phyloP scores from a whole-genome alignment of 2,888 invertebrate genomes.

The Hymenopus coronatus region DNA sequence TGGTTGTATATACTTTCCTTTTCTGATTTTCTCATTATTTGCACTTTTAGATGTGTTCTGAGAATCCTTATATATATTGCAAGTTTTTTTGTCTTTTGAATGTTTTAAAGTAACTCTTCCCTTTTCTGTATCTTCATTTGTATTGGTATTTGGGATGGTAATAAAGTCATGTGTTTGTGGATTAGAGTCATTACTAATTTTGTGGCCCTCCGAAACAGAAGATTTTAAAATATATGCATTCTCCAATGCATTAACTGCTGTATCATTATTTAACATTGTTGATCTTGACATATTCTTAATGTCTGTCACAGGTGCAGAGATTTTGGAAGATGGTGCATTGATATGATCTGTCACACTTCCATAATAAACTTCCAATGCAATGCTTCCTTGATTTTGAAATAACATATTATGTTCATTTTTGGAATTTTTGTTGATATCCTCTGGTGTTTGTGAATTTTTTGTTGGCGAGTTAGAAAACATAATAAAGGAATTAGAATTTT shows the following conservation, averaged over 20 bases:
- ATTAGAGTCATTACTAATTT: background rate
- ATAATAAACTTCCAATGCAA: background rate
- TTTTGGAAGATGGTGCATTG: background rate
- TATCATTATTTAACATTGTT: background rate
- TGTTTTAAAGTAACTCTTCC: background rate
- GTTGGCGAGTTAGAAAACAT: background rate
- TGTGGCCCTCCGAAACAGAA: background rate
- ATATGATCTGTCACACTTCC: background rate
- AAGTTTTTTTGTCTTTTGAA: background rate
- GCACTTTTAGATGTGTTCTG: background rate
- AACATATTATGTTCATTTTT: background rate
- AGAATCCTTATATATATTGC: background rate
- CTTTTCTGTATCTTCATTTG: background rate
- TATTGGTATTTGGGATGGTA: background rate
- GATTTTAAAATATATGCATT: background rate
- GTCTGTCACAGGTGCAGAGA: background rate
- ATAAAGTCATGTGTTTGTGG: background rate
- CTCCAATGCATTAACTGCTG: background rate
- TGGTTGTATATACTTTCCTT: background rate
- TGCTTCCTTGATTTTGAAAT: background rate
- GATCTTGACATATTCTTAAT: background rate
- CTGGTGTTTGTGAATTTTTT: background rate
- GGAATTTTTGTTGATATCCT: background rate
- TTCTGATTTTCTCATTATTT: background rate
- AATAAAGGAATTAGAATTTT: background rate